A percentile compares a stretch with the other conserved stretches of the same genome.
Conservation (phyloP, 2,888 invertebrate genomes). For the Hypsopygia costalis region DNA sequence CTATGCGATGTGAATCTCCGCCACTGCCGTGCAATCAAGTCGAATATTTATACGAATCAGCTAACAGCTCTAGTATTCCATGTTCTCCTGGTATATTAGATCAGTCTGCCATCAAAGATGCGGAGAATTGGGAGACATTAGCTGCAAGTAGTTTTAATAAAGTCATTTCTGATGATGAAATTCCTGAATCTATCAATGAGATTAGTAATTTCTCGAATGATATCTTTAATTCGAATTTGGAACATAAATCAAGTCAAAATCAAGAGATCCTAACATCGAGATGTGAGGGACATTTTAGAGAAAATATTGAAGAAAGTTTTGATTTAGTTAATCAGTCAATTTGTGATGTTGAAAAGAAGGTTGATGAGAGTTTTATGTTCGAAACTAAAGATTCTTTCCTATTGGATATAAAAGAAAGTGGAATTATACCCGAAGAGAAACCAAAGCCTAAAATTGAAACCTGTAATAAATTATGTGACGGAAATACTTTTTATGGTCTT, state of each 20-base stretch:
- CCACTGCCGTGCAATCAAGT: conserved; percentile 68
- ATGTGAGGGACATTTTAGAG: conserved; percentile 33
- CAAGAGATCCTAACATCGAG: conserved; percentile 23
- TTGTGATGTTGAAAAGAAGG: conserved; percentile 45
- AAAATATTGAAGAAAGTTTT: conserved; percentile 65
- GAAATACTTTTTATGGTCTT: conserved; percentile 86
- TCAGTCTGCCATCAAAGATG: conserved; percentile 28
- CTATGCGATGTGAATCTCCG: conserved; percentile 52
- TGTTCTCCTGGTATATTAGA: conserved; percentile 46
- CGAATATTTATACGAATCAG: conserved; percentile 57
- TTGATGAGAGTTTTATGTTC: conserved; percentile 40
- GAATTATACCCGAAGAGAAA: conserved; percentile 28
- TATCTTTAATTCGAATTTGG: conserved; percentile 54
- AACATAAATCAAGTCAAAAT: conserved; percentile 32
- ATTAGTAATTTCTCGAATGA: conserved; percentile 51
- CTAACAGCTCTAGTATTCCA: conserved; percentile 44
- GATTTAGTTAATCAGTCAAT: conserved; percentile 76
- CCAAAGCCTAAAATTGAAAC: conserved; percentile 17
- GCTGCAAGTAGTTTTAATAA: conserved; percentile 29
- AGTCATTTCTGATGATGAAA: conserved; percentile 16
- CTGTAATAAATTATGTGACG: conserved; percentile 16
- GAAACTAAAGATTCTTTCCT: conserved; percentile 68
- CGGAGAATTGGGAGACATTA: conserved; percentile 46
- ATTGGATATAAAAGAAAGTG: conserved; percentile 56
- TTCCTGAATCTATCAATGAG: conserved; percentile 26